A percentile compares a stretch with the other conserved stretches of the same genome.
phyloP scores from a whole-genome alignment of 2,797 vertebrate genomes.

The Ispidina picta region DNA sequence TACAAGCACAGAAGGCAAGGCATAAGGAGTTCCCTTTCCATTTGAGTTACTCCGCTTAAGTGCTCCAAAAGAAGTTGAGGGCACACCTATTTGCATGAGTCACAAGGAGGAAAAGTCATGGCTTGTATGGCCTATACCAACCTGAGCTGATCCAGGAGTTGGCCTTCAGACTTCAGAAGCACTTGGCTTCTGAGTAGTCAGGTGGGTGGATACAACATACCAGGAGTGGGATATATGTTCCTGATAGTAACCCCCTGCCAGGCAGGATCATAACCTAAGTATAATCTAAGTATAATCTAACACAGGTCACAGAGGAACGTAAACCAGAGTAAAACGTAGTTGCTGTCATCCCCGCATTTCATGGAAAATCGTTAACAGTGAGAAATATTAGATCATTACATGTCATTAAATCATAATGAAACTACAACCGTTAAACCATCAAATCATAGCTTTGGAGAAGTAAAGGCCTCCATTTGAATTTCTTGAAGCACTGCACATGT shows the following conservation, averaged over 20 bases:
- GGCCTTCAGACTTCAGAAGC: not conserved
- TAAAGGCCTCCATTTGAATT: not conserved
- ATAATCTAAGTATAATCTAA: no score
- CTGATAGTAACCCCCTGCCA: no score
- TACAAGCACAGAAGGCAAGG: not conserved
- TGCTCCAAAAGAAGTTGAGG: not conserved
- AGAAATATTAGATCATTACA: not conserved
- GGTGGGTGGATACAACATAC: not conserved
- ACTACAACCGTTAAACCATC: not conserved
- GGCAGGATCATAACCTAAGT: no score
- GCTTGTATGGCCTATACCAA: not conserved
- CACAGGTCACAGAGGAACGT: no score
- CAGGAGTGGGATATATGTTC: not conserved
- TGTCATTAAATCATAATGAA: not conserved
- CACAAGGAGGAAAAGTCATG: not conserved
- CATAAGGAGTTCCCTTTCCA: not conserved
- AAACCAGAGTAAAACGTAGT: not conserved
- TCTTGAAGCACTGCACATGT: fast-evolving
- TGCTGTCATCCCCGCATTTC: not conserved
- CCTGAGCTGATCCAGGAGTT: not conserved
- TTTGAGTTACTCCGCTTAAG: constrained; percentile 17
- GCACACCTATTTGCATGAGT: constrained; percentile 21
- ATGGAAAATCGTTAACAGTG: not conserved
- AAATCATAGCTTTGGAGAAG: not conserved
- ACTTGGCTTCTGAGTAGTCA: not conserved